Evolutionary conservation across 1,140 invertebrate species (phyloP).

Genomic region (Eriocheir sinensis): DNA sequence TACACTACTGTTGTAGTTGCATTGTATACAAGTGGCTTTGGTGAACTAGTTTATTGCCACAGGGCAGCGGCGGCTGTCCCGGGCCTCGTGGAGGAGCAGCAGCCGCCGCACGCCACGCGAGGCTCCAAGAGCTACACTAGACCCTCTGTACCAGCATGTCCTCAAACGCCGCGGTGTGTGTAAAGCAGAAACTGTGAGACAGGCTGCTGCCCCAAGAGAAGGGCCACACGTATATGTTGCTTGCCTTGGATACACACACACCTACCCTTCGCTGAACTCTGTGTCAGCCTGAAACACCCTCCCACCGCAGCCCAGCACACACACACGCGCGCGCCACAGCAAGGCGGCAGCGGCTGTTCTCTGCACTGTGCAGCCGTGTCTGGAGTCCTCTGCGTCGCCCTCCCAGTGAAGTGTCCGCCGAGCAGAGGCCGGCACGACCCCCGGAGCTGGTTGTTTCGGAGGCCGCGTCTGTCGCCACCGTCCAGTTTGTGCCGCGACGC

Average conservation of each 20-base stretch:
- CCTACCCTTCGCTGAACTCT: not conserved
- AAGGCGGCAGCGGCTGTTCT: not conserved
- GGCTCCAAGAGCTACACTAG: not conserved
- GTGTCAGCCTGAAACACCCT: not conserved
- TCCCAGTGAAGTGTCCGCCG: not conserved
- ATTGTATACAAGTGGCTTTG: not conserved
- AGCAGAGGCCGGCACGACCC: not conserved
- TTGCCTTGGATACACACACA: not conserved
- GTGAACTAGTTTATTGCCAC: not conserved
- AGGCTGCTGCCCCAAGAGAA: not conserved
- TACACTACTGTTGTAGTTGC: not conserved
- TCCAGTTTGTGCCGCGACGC: constrained; percentile 9
- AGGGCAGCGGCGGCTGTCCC: not conserved
- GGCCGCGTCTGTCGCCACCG: not conserved
- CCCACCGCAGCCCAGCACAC: not conserved
- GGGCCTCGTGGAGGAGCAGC: not conserved
- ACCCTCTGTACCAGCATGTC: not conserved
- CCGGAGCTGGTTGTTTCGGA: too few relatives aligned
- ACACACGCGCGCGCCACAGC: too few relatives aligned
- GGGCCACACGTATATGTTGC: not conserved
- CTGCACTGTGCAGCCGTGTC: not conserved
- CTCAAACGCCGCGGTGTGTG: not conserved
- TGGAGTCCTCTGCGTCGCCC: too few relatives aligned
- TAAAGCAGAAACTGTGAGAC: not conserved
- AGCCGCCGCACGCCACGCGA: not conserved